phyloP scores from a whole-genome alignment of 2,888 invertebrate species.

The Drosophila niveifrons region DNA sequence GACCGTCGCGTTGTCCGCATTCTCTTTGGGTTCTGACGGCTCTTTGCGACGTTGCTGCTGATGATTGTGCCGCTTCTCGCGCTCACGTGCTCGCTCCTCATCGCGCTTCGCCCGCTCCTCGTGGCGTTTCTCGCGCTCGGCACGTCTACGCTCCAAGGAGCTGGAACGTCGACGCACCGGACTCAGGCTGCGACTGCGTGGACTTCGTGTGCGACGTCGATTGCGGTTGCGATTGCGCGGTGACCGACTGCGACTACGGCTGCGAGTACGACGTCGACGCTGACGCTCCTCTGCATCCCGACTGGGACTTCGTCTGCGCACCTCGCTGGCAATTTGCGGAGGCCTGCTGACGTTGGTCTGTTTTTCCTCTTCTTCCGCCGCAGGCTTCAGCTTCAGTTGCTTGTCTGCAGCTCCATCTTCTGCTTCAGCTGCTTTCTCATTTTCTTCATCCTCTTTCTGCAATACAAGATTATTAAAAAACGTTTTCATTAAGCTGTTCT shows the following conservation, averaged over 20 bases:
- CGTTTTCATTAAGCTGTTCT: background rate
- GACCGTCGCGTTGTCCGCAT: constrained; percentile 72
- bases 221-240: constrained; percentile 41
- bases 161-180: constrained; percentile 67
- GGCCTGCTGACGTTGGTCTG: constrained; percentile 11
- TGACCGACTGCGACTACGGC: constrained; percentile 47
- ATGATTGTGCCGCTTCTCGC: constrained; percentile 66
- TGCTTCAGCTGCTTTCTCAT: background rate
- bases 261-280: constrained; percentile 48
- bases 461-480: background rate
- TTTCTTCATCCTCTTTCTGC: constrained; percentile 57
- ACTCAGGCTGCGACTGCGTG: constrained; percentile 48
- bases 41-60: constrained; percentile 25
- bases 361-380: background rate
- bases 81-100: constrained; percentile 63
- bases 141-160: constrained; percentile 77
- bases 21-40: constrained; percentile 29
- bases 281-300: constrained; percentile 28
- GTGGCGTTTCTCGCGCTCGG: constrained; percentile 78
- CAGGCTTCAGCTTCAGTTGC: constrained; percentile 1
- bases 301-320: constrained; percentile 34
- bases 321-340: constrained; percentile 42
- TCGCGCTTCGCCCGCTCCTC: constrained; percentile 72
- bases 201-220: constrained; percentile 48
- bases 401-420: background rate